Evolutionary conservation across 2,888 invertebrate genomes (phyloP).

Genomic region (Cheilosia pagana): DNA sequence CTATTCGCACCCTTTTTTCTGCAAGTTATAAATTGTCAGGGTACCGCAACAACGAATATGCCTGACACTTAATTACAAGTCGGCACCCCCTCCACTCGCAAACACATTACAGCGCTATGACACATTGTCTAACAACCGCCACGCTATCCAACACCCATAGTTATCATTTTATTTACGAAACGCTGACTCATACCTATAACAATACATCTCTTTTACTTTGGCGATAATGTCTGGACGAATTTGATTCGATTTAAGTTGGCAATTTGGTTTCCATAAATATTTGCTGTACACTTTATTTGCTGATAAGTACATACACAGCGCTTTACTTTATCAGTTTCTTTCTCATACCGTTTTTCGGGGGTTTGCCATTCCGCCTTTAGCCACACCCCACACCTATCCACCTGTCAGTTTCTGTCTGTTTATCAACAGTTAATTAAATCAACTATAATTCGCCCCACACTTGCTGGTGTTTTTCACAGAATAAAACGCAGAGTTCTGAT

Average conservation of each 20-base stretch:
- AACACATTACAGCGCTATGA: conserved; percentile 41
- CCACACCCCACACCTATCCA: conserved; percentile 25
- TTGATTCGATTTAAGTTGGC: conserved; percentile 26
- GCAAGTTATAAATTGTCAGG: conserved; percentile 30
- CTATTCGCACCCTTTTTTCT: conserved; percentile 61
- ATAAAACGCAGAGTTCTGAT: background rate
- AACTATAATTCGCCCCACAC: conserved; percentile 17
- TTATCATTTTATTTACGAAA: conserved; percentile 14
- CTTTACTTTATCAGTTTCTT: conserved; percentile 13
- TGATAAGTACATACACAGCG: conserved; percentile 26
- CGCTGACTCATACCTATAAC: conserved; percentile 36
- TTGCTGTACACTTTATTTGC: conserved; percentile 17
- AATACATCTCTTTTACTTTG: conserved; percentile 15
- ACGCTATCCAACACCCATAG: too few species aligned
- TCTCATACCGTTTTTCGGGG: background rate
- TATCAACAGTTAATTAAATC: conserved; percentile 43
- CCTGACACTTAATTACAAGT: conserved; percentile 53
- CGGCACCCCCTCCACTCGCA: conserved; percentile 9
- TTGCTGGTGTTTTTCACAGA: conserved; percentile 1
- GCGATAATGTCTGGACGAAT: conserved; percentile 24
- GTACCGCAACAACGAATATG: conserved; percentile 39
- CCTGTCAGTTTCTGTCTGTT: conserved; percentile 13
- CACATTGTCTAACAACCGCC: conserved; percentile 36
- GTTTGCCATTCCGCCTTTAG: background rate
- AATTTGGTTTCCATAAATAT: conserved; percentile 23